phyloP scores from a whole-genome alignment of 2,113 vertebrate species.

The Epinephelus cyanopodus region DNA sequence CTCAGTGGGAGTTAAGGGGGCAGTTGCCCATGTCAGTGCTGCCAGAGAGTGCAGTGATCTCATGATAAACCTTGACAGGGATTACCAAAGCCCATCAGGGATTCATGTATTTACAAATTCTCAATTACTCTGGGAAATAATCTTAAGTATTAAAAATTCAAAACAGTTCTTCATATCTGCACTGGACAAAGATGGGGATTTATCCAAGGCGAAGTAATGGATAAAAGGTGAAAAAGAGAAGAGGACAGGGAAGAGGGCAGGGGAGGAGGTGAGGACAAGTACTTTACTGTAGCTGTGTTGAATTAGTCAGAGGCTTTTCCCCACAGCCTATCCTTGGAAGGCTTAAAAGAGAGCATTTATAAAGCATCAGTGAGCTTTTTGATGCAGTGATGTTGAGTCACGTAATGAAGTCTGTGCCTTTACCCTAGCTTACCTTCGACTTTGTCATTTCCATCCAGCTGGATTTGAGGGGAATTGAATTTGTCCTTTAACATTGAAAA shows the following conservation, averaged over 20 bases:
- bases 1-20: background rate
- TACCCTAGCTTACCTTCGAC: conserved; percentile 21
- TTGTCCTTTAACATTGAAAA: conserved; percentile 23
- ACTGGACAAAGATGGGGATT: background rate
- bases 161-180: background rate
- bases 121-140: background rate
- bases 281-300: conserved; percentile 12
- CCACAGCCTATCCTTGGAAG: conserved; percentile 23
- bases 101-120: background rate
- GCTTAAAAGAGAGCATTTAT: conserved; percentile 47
- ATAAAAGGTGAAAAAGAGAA: conserved; percentile 14
- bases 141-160: background rate
- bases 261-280: conserved; percentile 6
- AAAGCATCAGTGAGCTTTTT: conserved; percentile 46
- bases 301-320: conserved; percentile 42
- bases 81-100: background rate
- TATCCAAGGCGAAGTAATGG: background rate
- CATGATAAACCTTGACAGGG: background rate
- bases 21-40: background rate
- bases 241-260: background rate
- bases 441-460: conserved; percentile 1
- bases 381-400: conserved; percentile 33
- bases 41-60: background rate
- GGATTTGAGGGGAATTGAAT: conserved; percentile 21
- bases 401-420: conserved; percentile 22